Percentiles rank a stretch among this genome's conserved stretches.
Conservation (phyloP, 2,797 vertebrate genomes). For the Falco peregrinus region DNA sequence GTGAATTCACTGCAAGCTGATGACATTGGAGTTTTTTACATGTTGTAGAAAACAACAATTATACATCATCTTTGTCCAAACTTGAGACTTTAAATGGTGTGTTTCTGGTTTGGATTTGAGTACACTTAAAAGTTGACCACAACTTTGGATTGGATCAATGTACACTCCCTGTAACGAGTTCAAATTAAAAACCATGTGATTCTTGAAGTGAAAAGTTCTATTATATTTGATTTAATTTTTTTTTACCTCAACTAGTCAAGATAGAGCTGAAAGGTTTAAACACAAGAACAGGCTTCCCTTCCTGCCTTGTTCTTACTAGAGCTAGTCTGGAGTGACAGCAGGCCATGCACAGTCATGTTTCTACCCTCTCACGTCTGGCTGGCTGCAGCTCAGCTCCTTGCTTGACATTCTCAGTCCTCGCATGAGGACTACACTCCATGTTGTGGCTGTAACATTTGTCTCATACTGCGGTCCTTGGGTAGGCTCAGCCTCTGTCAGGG, state of each 20-base stretch:
- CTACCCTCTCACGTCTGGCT: background rate
- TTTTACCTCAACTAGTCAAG: background rate
- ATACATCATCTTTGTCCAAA: background rate
- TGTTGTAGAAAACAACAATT: background rate
- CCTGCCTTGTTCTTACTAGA: background rate
- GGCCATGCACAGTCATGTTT: background rate
- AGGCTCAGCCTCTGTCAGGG: background rate
- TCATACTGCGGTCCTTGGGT: background rate
- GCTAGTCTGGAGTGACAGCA: background rate
- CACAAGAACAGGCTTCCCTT: background rate
- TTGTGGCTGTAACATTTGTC: background rate
- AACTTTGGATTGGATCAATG: background rate
- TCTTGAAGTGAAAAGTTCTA: background rate
- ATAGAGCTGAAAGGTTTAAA: background rate
- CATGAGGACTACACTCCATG: background rate
- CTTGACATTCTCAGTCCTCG: background rate
- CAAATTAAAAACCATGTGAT: fast-evolving
- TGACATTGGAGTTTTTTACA: background rate
- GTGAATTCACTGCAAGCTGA: background rate
- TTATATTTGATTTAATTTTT: background rate
- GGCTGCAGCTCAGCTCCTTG: background rate
- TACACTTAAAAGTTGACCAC: background rate
- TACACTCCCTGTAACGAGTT: background rate
- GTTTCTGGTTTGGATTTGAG: background rate
- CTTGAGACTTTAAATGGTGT: background rate